These are phyloP conservation scores for Anabas testudineus DNA, from an alignment of 2,797 vertebrate species.

Conservation along the genomic window DNA sequence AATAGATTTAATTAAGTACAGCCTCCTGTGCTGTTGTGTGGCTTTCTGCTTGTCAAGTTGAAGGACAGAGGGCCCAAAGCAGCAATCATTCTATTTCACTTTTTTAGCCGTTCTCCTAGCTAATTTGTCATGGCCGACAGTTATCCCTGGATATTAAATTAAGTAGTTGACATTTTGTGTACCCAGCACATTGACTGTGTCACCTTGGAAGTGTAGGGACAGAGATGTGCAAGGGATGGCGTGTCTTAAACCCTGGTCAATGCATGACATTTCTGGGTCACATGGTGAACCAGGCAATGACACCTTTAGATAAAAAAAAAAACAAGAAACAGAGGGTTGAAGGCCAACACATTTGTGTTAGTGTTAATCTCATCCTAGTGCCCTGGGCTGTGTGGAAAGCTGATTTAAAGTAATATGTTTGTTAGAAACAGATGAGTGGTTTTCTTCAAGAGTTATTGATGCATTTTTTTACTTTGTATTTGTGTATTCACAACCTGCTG, in stretches of 20 bases:
- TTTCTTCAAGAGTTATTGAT: slow-evolving; percentile 67
- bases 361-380: slow-evolving; percentile 57
- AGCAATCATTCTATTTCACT: slow-evolving; percentile 64
- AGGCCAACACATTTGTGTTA: slow-evolving; percentile 67
- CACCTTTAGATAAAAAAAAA: slow-evolving; percentile 61
- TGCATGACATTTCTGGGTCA: slow-evolving; percentile 77
- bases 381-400: slow-evolving; percentile 51
- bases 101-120: slow-evolving; percentile 44
- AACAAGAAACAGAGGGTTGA: slow-evolving; percentile 48
- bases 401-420: slow-evolving; percentile 64
- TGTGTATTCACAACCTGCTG: slow-evolving; percentile 72
- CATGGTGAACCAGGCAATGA: slow-evolving; percentile 44
- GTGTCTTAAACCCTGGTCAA: slow-evolving; percentile 55
- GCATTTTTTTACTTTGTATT: slow-evolving; percentile 58
- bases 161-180: slow-evolving; percentile 76
- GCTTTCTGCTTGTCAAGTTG: slow-evolving; percentile 62
- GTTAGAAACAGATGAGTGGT: slow-evolving; percentile 58
- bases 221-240: slow-evolving; percentile 49
- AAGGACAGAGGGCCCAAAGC: slow-evolving; percentile 65
- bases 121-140: slow-evolving; percentile 76
- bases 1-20: slow-evolving; percentile 67
- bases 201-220: slow-evolving; percentile 69
- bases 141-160: slow-evolving; percentile 78
- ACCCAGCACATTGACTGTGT: slow-evolving; percentile 57
- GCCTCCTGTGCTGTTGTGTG: slow-evolving; percentile 49